phyloP scores from a whole-genome alignment of 1,140 invertebrate genomes.

The Drosophila cardini region DNA sequence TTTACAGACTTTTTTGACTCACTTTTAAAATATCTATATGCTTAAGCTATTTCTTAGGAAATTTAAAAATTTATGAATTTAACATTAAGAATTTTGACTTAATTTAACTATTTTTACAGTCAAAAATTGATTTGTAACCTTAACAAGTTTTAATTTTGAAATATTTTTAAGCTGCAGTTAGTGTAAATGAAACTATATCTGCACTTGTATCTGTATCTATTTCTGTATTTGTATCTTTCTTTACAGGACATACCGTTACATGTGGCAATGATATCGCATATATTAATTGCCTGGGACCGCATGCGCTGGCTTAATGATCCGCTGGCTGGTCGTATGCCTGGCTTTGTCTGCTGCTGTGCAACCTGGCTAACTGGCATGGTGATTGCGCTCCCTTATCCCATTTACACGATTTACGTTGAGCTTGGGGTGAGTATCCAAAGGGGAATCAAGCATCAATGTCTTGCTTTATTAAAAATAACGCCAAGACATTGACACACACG shows the following conservation, averaged over 20 bases:
- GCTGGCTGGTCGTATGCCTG: constrained; percentile 87
- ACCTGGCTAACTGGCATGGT: constrained; percentile 90
- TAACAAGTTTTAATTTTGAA: no score
- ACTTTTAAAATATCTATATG: no score
- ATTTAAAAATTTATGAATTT: no score
- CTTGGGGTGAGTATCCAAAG: constrained; percentile 87
- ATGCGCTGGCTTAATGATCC: constrained; percentile 88
- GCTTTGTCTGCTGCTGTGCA: constrained; percentile 88
- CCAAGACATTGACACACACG: constrained; percentile 29
- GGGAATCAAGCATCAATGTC: constrained; percentile 15
- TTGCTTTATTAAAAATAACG: constrained; percentile 65
- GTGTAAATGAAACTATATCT: background rate
- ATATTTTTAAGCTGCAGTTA: background rate
- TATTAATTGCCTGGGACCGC: constrained; percentile 89
- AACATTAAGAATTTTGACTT: no score
- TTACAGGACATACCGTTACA: constrained; percentile 89
- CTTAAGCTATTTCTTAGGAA: no score
- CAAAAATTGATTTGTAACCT: no score
- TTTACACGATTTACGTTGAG: constrained; percentile 90
- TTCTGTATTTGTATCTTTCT: background rate
- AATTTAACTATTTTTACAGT: no score
- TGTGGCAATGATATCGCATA: constrained; percentile 89
- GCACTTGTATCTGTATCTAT: background rate
- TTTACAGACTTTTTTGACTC: no score
- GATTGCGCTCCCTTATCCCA: constrained; percentile 89